These are phyloP conservation scores for Phaonia tiefii DNA, from an alignment of 2,888 invertebrate species.

Conservation along the genomic window DNA sequence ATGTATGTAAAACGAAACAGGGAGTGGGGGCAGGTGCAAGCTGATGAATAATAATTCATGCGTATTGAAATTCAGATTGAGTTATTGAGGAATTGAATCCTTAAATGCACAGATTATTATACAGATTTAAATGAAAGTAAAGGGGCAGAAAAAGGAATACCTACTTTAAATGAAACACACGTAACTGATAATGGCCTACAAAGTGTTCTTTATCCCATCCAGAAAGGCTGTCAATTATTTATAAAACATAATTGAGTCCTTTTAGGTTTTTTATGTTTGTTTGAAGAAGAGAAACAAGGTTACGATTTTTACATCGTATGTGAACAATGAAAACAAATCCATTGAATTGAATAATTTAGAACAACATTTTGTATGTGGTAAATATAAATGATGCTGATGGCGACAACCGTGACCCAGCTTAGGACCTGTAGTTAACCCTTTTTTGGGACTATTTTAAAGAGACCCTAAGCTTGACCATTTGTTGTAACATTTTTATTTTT, in stretches of 20 bases:
- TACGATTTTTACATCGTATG: not conserved
- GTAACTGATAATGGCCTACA: not conserved
- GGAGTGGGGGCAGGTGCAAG: too few species aligned
- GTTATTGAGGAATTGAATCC: not conserved
- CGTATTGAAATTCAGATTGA: too few species aligned
- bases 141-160: too few species aligned
- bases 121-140: too few species aligned
- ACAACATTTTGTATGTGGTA: conserved; percentile 5
- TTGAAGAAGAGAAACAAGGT: not conserved
- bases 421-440: not conserved
- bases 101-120: not conserved
- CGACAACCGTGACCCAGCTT: not conserved
- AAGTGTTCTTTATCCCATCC: not conserved
- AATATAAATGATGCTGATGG: not conserved
- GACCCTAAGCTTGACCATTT: not conserved
- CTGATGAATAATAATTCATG: too few species aligned
- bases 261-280: conserved; percentile 19
- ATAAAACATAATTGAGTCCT: conserved; percentile 2
- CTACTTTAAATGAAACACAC: not conserved
- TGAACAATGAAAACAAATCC: not conserved
- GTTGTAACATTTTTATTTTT: conserved; percentile 5
- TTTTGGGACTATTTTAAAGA: not conserved
- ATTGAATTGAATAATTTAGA: conserved; percentile 26
- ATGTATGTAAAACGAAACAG: conserved; percentile 15
- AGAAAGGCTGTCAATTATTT: not conserved